Percentiles rank a stretch among this genome's conserved stretches.
phyloP scores from a whole-genome alignment of 2,888 invertebrate genomes.

The Omphaloscelis lunosa region DNA sequence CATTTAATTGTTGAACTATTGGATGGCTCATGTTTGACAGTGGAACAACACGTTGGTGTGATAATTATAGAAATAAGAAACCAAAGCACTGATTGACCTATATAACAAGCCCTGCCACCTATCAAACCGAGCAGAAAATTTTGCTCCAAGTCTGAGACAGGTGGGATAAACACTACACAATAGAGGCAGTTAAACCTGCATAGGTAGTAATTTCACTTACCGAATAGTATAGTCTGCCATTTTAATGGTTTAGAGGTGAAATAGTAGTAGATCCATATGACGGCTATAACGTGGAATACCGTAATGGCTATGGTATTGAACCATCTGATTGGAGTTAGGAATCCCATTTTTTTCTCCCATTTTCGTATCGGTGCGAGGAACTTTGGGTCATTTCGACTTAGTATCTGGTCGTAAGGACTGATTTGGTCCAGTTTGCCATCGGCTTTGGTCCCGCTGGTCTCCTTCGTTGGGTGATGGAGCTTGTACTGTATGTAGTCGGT shows the following conservation, averaged over 20 bases:
- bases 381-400: conserved; percentile 71
- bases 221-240: conserved; percentile 89
- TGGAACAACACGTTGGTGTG: not conserved
- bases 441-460: conserved; percentile 26
- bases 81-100: not conserved
- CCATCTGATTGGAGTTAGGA: conserved; percentile 92
- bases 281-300: conserved; percentile 81
- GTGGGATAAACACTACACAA: too few species aligned
- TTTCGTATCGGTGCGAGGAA: conserved; percentile 74
- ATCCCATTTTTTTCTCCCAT: conserved; percentile 85
- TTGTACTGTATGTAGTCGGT: conserved; percentile 63
- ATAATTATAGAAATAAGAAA: not conserved
- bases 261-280: conserved; percentile 79
- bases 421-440: conserved; percentile 31
- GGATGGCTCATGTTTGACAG: not conserved
- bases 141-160: too few species aligned
- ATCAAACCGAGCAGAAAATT: too few species aligned
- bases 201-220: conserved; percentile 86
- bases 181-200: too few species aligned
- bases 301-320: conserved; percentile 90
- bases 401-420: conserved; percentile 73
- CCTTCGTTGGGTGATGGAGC: conserved; percentile 57
- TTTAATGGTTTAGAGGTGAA: conserved; percentile 73
- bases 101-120: too few species aligned
- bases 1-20: not conserved